A percentile compares a stretch with the other conserved stretches of the same genome.
These are phyloP conservation scores for Vulpes lagopus DNA, from an alignment of 2,113 vertebrate genomes.

Conservation along the genomic window DNA sequence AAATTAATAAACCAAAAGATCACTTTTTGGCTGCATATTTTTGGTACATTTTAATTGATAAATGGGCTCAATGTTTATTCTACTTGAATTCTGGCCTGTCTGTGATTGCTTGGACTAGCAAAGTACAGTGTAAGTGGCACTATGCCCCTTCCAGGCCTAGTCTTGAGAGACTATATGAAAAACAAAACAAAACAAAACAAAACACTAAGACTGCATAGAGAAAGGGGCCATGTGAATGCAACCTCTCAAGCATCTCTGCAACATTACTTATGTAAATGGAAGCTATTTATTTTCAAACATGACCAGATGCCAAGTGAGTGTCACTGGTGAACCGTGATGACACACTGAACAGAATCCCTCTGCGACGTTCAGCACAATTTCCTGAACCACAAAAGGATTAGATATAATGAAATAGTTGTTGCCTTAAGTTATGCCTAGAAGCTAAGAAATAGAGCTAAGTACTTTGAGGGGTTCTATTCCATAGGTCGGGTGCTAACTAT, in stretches of 20 bases:
- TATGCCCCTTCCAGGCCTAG: background rate
- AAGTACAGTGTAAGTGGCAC: background rate
- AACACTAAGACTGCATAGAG: background rate
- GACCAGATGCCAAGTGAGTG: background rate
- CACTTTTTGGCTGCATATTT: background rate
- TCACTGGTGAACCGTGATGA: background rate
- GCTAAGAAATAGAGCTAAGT: rapidly evolving
- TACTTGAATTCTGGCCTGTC: background rate
- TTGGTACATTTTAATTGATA: background rate
- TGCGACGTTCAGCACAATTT: background rate
- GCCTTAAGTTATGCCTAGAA: background rate
- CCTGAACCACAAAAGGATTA: background rate
- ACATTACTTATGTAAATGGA: background rate
- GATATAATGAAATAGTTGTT: background rate
- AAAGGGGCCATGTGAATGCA: background rate
- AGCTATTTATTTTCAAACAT: background rate
- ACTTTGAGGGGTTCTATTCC: background rate
- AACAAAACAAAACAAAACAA: background rate
- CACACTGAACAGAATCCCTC: background rate
- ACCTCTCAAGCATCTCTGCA: background rate
- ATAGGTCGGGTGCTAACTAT: background rate
- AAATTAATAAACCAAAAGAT: background rate
- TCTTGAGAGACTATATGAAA: background rate
- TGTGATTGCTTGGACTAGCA: background rate
- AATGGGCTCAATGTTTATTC: background rate